phyloP scores from a whole-genome alignment of 2,113 vertebrate genomes.

The Podilymbus podiceps region DNA sequence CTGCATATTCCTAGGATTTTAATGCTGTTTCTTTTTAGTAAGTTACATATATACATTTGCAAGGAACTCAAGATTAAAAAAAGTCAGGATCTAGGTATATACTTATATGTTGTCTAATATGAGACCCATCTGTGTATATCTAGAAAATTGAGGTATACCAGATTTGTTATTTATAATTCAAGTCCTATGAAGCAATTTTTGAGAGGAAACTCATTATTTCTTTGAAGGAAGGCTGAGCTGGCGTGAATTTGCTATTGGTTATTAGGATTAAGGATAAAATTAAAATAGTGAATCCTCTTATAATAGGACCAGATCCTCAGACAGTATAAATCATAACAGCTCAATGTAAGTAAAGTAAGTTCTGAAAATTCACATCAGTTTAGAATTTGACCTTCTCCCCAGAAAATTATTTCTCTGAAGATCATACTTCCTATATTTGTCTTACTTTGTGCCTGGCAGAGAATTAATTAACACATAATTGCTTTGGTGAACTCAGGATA shows the following conservation, averaged over 20 bases:
- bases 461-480: slow-evolving; percentile 66
- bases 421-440: slow-evolving; percentile 65
- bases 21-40: not conserved
- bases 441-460: slow-evolving; percentile 58
- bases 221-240: slow-evolving; percentile 7
- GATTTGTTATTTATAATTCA: not conserved
- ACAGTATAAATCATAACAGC: not conserved
- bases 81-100: not conserved
- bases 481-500: slow-evolving; percentile 56
- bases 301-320: not conserved
- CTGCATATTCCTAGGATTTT: not conserved
- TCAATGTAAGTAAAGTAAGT: not conserved
- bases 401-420: slow-evolving; percentile 51
- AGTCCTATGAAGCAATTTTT: not conserved
- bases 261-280: slow-evolving; percentile 33
- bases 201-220: not conserved
- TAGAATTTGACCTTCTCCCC: slow-evolving; percentile 47
- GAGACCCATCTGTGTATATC: not conserved
- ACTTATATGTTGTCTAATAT: not conserved
- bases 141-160: not conserved
- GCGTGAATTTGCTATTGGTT: not conserved
- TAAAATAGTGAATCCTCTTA: slow-evolving; percentile 10
- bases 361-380: slow-evolving; percentile 28
- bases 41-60: not conserved
- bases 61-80: not conserved